Percentiles rank a stretch among this genome's conserved stretches.
phyloP scores from a whole-genome alignment of 2,888 invertebrate genomes.

The Ganaspis brasiliensis region DNA sequence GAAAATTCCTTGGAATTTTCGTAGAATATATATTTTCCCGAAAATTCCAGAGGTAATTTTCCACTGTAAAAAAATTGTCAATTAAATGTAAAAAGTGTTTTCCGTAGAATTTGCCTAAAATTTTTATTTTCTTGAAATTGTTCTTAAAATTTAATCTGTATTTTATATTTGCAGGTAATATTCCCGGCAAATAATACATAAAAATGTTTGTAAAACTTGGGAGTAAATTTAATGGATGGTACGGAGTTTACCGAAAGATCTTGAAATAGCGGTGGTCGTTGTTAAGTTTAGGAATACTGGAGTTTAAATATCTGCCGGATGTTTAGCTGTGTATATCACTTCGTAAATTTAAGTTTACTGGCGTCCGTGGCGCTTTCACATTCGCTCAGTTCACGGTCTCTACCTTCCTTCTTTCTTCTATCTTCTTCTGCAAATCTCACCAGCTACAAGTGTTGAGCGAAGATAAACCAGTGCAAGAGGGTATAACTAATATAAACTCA shows the following conservation, averaged over 20 bases:
- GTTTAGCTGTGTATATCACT: conserved; percentile 78
- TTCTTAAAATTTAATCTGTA: too few relatives aligned
- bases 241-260: conserved; percentile 49
- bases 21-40: too few relatives aligned
- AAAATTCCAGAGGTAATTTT: too few relatives aligned
- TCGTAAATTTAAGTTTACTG: conserved; percentile 79
- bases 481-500: conserved; percentile 13
- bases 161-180: too few relatives aligned
- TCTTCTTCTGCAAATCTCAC: conserved; percentile 43
- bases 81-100: too few relatives aligned
- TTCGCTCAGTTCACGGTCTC: conserved; percentile 52
- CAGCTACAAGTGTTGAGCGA: conserved; percentile 36
- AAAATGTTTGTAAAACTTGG: background rate
- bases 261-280: conserved; percentile 73
- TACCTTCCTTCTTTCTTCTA: conserved; percentile 46
- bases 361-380: conserved; percentile 61
- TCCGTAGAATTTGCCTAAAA: too few relatives aligned
- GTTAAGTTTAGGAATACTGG: conserved; percentile 72
- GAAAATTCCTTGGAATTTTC: too few relatives aligned
- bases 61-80: too few relatives aligned
- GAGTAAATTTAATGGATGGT: conserved; percentile 25
- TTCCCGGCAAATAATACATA: too few relatives aligned
- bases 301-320: conserved; percentile 79
- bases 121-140: too few relatives aligned
- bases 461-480: conserved; percentile 34